Evolutionary conservation across 2,888 invertebrate genomes (phyloP).

Genomic region (Nymphalis urticae): DNA sequence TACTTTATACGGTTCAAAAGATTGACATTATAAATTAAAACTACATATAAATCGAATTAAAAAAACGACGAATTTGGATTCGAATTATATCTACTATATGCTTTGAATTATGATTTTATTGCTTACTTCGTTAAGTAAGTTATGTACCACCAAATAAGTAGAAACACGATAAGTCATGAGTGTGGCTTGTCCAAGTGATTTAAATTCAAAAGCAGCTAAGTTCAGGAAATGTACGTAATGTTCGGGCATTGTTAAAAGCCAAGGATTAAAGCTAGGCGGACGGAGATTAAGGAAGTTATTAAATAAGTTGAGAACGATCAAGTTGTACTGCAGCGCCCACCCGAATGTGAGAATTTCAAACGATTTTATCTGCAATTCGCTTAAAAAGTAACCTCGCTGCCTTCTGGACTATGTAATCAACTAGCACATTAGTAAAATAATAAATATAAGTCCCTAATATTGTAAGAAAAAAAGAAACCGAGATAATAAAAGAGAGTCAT

Average conservation of each 20-base stretch:
- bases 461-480: too few species aligned
- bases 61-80: too few species aligned
- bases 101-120: too few species aligned
- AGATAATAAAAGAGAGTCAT: too few species aligned
- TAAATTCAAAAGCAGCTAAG: slow-evolving; percentile 2
- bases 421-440: too few species aligned
- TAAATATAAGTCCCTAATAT: too few species aligned
- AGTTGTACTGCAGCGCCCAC: background rate
- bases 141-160: background rate
- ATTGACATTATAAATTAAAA: too few species aligned
- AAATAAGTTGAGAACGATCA: slow-evolving; percentile 7
- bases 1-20: too few species aligned
- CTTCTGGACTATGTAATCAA: too few species aligned
- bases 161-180: background rate
- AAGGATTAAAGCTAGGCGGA: slow-evolving; percentile 4
- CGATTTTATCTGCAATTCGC: background rate
- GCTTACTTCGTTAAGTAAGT: background rate
- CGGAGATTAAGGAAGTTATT: slow-evolving; percentile 10
- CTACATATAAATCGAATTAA: too few species aligned
- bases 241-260: slow-evolving; percentile 8
- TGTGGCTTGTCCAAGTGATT: background rate
- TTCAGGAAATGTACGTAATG: background rate
- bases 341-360: slow-evolving; percentile 5
- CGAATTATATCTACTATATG: too few species aligned
- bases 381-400: background rate